These are phyloP conservation scores for Acanthosepion lycidas DNA, from an alignment of 2,888 invertebrate genomes.

Conservation along the genomic window DNA sequence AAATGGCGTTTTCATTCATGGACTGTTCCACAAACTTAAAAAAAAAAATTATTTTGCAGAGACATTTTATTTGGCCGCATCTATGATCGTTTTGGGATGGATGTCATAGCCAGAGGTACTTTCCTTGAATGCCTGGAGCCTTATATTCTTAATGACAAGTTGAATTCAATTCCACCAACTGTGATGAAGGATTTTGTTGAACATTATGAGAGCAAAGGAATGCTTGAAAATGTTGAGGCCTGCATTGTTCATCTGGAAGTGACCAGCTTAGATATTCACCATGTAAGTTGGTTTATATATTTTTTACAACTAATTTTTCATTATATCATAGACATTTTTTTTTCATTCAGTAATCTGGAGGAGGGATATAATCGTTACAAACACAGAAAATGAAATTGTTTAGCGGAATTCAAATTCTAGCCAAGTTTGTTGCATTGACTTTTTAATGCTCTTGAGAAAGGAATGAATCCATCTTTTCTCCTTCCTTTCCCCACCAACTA, in stretches of 20 bases:
- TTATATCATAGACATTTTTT: not conserved
- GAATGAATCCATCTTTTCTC: too few species aligned
- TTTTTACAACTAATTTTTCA: not conserved
- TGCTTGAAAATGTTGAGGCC: conserved; percentile 81
- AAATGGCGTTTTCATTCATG: not conserved
- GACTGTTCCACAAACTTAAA: not conserved
- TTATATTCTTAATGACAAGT: conserved; percentile 81
- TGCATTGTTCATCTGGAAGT: conserved; percentile 84
- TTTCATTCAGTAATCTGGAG: too few species aligned
- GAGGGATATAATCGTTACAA: too few species aligned
- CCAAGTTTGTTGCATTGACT: too few species aligned
- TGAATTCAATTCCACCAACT: conserved; percentile 80
- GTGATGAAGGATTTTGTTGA: conserved; percentile 84
- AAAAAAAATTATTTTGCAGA: conserved; percentile 58
- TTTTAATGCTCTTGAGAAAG: too few species aligned
- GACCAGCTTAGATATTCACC: conserved; percentile 85
- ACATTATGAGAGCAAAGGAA: conserved; percentile 80
- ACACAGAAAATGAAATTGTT: too few species aligned
- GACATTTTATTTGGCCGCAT: conserved; percentile 77
- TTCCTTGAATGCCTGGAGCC: conserved; percentile 84
- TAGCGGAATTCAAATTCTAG: too few species aligned
- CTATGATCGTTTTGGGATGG: conserved; percentile 80
- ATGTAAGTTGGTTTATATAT: conserved; percentile 74
- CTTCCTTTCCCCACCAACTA: too few species aligned
- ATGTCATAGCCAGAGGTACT: conserved; percentile 79